Evolutionary conservation across 2,797 vertebrate genomes (phyloP).

Genomic region (Enteromius argenteus): DNA sequence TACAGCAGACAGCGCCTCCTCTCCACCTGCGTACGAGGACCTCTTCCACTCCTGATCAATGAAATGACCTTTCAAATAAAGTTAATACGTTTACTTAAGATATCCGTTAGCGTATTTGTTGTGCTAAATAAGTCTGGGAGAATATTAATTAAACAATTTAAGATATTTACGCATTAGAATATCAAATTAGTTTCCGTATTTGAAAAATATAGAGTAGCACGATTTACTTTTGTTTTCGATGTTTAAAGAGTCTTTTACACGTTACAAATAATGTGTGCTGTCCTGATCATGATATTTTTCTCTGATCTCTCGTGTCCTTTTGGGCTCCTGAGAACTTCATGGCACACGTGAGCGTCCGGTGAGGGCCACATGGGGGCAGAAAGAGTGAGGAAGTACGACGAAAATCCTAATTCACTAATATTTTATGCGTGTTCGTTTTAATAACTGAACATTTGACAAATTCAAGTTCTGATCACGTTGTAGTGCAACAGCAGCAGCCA

Average conservation of each 20-base stretch:
- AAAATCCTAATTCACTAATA: neutral
- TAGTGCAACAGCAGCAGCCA: neutral
- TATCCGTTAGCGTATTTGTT: neutral
- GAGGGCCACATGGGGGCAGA: conserved; percentile 80
- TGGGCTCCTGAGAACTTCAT: conserved; percentile 2
- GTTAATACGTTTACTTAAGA: neutral
- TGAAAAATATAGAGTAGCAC: neutral
- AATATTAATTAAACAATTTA: neutral
- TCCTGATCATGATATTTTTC: neutral
- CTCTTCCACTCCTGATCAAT: conserved; percentile 55
- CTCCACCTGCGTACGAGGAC: conserved; percentile 73
- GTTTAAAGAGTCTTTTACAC: neutral
- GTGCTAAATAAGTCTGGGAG: neutral
- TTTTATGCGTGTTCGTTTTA: neutral
- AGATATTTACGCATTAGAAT: neutral
- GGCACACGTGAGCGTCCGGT: conserved; percentile 51
- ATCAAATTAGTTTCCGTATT: neutral
- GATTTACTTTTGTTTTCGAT: neutral
- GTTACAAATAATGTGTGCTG: neutral
- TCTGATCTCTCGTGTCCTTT: neutral
- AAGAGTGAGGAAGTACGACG: conserved; percentile 66
- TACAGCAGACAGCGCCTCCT: conserved; percentile 33
- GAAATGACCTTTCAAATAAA: neutral
- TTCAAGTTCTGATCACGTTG: neutral
- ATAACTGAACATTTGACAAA: neutral